Percentiles rank a stretch among this genome's conserved stretches.
phyloP scores from a whole-genome alignment of 1,140 invertebrate genomes.

The Trichoplusia ni region DNA sequence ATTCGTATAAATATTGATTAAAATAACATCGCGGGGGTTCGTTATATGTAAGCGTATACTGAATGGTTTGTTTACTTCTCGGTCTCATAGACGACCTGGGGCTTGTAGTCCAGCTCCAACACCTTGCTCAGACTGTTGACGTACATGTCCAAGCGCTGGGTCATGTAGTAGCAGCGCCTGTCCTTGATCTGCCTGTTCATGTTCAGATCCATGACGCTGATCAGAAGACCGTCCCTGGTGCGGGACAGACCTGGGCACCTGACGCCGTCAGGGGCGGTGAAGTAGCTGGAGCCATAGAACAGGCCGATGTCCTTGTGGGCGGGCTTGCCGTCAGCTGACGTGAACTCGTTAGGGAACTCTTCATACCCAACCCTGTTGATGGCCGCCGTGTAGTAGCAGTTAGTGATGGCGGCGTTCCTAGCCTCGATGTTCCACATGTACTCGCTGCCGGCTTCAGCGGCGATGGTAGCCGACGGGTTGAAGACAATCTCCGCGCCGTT shows the following conservation, averaged over 20 bases:
- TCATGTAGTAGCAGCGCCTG: constrained; percentile 97
- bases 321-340: constrained; percentile 94
- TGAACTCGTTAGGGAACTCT: constrained; percentile 88
- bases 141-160: constrained; percentile 96
- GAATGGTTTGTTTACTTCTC: constrained; percentile 49
- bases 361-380: constrained; percentile 99
- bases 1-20: no score
- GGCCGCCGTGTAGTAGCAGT: constrained; percentile 96
- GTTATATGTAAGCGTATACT: no score
- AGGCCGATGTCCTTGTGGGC: constrained; percentile 97
- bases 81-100: constrained; percentile 69
- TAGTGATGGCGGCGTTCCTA: constrained; percentile 97
- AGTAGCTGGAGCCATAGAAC: constrained; percentile 98
- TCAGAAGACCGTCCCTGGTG: constrained; percentile 92
- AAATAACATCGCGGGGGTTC: no score
- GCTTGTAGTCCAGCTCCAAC: constrained; percentile 68
- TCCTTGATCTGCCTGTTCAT: constrained; percentile 97
- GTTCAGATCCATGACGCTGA: constrained; percentile 97
- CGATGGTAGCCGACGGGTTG: constrained; percentile 97
- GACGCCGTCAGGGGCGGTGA: constrained; percentile 96
- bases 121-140: constrained; percentile 82
- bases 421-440: constrained; percentile 98
- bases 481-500: constrained; percentile 99
- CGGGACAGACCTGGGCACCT: constrained; percentile 96
- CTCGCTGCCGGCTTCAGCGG: constrained; percentile 88